phyloP scores from a whole-genome alignment of 2,797 vertebrate species.

The Mallotus villosus region DNA sequence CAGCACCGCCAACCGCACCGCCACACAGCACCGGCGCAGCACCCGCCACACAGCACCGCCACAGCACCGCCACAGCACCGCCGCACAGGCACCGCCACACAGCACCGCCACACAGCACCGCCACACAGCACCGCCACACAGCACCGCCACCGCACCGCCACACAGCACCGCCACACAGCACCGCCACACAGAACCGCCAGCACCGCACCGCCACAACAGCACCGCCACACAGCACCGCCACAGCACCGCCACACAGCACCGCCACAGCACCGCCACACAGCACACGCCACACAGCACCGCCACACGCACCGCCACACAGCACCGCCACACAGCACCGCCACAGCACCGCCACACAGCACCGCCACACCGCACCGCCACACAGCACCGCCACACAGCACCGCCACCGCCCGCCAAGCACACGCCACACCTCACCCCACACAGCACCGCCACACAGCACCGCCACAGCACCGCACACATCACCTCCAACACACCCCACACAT shows the following conservation, averaged over 20 bases:
- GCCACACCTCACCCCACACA: no score
- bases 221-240: no score
- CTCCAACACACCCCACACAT: no score
- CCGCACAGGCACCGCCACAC: not conserved
- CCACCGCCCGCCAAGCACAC: no score
- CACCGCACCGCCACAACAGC: not conserved
- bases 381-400: not conserved
- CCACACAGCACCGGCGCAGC: no score
- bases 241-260: not conserved
- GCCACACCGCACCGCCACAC: not conserved
- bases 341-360: not conserved
- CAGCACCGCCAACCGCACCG: not conserved
- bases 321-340: no score
- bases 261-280: not conserved
- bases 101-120: not conserved
- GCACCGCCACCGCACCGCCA: not conserved
- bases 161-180: no score
- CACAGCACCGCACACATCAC: not conserved
- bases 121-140: not conserved
- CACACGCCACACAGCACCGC: not conserved
- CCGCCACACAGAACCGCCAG: no score
- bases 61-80: not conserved
- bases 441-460: no score
- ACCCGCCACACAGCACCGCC: not conserved
- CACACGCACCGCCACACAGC: not conserved